These are phyloP conservation scores for Delichon dasypus DNA, from an alignment of 2,797 vertebrate species.

Conservation along the genomic window DNA sequence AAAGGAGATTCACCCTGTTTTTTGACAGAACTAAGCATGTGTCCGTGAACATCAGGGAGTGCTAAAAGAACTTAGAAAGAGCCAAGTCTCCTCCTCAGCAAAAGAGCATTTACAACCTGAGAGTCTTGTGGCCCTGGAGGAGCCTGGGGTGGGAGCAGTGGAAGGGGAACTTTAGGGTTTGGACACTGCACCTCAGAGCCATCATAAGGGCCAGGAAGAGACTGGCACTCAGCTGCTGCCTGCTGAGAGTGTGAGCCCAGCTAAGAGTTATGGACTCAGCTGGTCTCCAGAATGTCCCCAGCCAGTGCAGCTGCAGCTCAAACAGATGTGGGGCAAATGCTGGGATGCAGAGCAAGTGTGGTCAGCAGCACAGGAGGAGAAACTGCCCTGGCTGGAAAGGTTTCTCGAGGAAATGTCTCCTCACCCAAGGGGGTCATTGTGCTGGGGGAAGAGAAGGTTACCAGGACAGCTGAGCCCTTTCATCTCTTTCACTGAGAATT, in stretches of 20 bases:
- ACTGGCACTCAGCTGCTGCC: neutral
- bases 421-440: neutral
- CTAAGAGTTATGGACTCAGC: accelerated
- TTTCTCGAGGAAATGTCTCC: neutral
- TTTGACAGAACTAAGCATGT: neutral
- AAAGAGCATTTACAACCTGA: neutral
- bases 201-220: neutral
- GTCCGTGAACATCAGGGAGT: neutral
- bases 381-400: neutral
- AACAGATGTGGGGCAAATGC: neutral
- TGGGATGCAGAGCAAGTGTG: neutral
- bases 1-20: neutral
- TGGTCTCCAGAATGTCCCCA: neutral
- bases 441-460: neutral
- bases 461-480: neutral
- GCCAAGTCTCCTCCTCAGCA: neutral
- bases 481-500: neutral
- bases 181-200: neutral
- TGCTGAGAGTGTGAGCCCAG: neutral
- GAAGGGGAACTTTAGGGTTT: neutral
- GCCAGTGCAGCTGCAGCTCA: neutral
- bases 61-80: neutral
- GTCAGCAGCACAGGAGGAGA: neutral
- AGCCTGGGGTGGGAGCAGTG: neutral
- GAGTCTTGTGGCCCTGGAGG: neutral